Evolutionary conservation across 2,113 vertebrate genomes (phyloP).

Genomic region (Diphyllodes magnificus): DNA sequence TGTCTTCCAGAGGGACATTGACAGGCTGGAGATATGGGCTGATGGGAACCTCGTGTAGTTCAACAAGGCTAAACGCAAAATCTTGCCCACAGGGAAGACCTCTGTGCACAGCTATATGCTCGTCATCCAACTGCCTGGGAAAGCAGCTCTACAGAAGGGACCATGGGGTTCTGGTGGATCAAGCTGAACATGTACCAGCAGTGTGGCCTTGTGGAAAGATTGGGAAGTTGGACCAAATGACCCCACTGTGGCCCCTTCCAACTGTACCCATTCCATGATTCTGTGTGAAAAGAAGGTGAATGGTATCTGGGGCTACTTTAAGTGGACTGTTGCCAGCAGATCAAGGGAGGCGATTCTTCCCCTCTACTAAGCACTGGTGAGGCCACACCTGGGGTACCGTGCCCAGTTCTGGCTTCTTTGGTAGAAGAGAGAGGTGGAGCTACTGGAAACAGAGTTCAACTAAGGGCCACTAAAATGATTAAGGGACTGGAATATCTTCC

Average conservation of each 20-base stretch:
- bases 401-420: neutral
- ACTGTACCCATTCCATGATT: fast-evolving
- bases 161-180: neutral
- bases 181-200: neutral
- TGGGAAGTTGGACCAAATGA: neutral
- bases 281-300: neutral
- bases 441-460: neutral
- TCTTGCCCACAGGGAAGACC: neutral
- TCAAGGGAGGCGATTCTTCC: neutral
- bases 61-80: neutral
- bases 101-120: neutral
- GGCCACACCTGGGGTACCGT: neutral
- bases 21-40: neutral
- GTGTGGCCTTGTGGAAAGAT: neutral
- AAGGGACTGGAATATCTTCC: neutral
- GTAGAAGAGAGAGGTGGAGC: neutral
- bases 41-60: neutral
- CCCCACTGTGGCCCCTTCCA: neutral
- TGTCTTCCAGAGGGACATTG: neutral
- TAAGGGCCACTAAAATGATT: neutral
- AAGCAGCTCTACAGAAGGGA: neutral
- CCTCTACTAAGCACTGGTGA: neutral
- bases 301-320: neutral
- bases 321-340: neutral
- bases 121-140: neutral